These are phyloP conservation scores for Diaprepes abbreviatus DNA, from an alignment of 2,888 invertebrate species.

Conservation along the genomic window DNA sequence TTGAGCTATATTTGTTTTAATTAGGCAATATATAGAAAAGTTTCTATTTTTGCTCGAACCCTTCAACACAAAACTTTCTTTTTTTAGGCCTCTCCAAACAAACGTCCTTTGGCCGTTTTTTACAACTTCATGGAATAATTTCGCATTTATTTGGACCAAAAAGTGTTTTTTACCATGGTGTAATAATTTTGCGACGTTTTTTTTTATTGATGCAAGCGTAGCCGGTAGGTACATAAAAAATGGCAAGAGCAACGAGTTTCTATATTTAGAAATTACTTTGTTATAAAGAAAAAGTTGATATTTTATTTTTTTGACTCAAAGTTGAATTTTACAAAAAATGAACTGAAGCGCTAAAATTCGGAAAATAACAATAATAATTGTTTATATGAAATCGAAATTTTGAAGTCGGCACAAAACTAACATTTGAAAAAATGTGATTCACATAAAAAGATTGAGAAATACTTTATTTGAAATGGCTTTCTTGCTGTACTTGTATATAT, in stretches of 20 bases:
- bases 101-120: slow-evolving; percentile 13
- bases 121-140: slow-evolving; percentile 29
- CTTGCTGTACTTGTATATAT: no score
- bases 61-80: slow-evolving; percentile 22
- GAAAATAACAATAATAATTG: no score
- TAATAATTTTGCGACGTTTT: slow-evolving; percentile 32
- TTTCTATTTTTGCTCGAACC: slow-evolving; percentile 16
- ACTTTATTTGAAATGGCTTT: no score
- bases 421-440: no score
- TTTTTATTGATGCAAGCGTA: slow-evolving; percentile 24
- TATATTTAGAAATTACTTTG: neutral
- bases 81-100: neutral
- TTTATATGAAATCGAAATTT: no score
- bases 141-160: slow-evolving; percentile 24
- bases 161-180: slow-evolving; percentile 24
- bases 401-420: no score
- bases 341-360: no score
- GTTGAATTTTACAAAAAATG: no score
- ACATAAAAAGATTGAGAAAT: no score
- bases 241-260: neutral
- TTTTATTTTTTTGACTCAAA: no score
- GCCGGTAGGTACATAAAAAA: slow-evolving; percentile 22
- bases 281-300: no score
- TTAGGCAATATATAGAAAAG: neutral
- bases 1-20: neutral